Conservation (phyloP, 2,113 vertebrate species). For the Ammospiza nelsoni region DNA sequence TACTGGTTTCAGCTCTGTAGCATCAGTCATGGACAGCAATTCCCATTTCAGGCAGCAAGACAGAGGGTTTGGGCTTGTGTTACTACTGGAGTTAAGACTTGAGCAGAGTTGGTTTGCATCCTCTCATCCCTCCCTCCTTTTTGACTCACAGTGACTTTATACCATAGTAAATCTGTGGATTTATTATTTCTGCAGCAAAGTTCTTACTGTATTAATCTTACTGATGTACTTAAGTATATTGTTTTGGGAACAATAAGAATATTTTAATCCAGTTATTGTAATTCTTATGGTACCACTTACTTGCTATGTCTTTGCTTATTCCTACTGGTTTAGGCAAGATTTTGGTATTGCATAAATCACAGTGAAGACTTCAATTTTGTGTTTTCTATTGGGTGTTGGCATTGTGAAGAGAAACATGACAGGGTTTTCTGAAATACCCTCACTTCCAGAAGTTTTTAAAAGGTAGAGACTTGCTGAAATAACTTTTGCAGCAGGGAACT, state of each 20-base stretch:
- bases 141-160: not conserved
- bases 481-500: not conserved
- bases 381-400: fast-evolving
- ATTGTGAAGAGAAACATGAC: not conserved
- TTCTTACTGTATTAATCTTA: not conserved
- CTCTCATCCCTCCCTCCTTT: fast-evolving
- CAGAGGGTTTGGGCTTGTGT: not conserved
- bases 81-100: not conserved
- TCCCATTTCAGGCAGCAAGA: not conserved
- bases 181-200: not conserved
- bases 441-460: not conserved
- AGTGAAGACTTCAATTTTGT: not conserved
- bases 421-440: not conserved
- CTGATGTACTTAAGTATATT: not conserved
- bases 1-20: not conserved
- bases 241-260: not conserved
- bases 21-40: not conserved
- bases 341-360: not conserved
- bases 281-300: not conserved
- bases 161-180: not conserved
- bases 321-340: not conserved
- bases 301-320: not conserved
- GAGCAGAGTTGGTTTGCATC: not conserved
- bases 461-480: not conserved
- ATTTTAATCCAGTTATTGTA: not conserved